phyloP scores from a whole-genome alignment of 1,140 invertebrate genomes.

The Periplaneta americana region DNA sequence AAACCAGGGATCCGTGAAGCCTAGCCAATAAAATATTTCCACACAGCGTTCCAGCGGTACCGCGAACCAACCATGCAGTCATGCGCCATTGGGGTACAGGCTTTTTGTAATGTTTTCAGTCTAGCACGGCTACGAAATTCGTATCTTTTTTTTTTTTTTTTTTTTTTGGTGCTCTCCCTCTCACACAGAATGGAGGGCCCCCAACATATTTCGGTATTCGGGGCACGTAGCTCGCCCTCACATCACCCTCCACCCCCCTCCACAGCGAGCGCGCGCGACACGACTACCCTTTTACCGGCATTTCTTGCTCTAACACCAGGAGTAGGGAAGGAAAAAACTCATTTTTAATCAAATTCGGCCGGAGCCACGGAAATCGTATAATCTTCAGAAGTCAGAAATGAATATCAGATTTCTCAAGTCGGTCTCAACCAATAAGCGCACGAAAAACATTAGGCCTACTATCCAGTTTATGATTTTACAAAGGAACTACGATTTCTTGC shows the following conservation, averaged over 20 bases:
- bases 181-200: neutral
- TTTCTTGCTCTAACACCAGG: slow-evolving; percentile 4
- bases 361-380: neutral
- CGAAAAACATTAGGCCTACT: neutral
- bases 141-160: neutral
- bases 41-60: neutral
- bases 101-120: neutral
- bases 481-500: too few species aligned
- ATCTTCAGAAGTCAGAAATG: neutral
- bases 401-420: neutral
- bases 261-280: neutral
- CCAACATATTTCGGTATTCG: neutral
- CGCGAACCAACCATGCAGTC: neutral
- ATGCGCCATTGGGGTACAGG: neutral
- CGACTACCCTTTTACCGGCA: slow-evolving; percentile 6
- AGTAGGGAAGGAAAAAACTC: neutral
- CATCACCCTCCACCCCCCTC: slow-evolving; percentile 21
- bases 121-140: neutral
- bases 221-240: slow-evolving; percentile 23
- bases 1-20: neutral
- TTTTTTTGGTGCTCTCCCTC: neutral
- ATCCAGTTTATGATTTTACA: too few species aligned
- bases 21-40: neutral
- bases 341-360: neutral
- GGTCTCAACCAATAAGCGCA: neutral